Evolutionary conservation across 2,888 invertebrate genomes (phyloP).

Genomic region (Agrochola litura): DNA sequence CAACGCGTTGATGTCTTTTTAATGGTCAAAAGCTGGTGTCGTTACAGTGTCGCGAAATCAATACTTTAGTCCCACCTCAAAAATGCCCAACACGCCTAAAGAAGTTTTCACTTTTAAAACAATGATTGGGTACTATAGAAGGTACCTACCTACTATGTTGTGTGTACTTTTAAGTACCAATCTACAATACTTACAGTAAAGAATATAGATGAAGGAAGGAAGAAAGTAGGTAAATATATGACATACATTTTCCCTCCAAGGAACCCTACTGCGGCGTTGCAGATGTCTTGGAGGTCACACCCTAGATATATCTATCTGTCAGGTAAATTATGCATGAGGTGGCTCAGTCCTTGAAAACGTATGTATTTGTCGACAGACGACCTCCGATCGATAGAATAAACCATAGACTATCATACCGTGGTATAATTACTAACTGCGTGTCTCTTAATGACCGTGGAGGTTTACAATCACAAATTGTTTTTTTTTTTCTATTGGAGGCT

Average conservation of each 20-base stretch:
- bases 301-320: conserved; percentile 41
- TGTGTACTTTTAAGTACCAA: neutral
- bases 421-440: conserved; percentile 35
- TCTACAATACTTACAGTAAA: neutral
- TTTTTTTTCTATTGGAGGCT: conserved; percentile 19
- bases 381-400: conserved; percentile 56
- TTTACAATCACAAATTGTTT: conserved; percentile 24
- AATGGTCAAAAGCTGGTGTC: too few species aligned
- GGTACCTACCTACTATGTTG: neutral
- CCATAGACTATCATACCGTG: conserved; percentile 33
- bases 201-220: conserved; percentile 4
- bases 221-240: conserved; percentile 12
- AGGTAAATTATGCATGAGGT: conserved; percentile 55
- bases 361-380: conserved; percentile 32
- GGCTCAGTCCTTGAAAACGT: conserved; percentile 55
- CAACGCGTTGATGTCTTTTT: too few species aligned
- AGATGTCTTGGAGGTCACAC: conserved; percentile 51
- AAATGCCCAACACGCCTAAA: too few species aligned
- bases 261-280: conserved; percentile 22
- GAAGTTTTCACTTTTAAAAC: too few species aligned
- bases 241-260: conserved; percentile 17
- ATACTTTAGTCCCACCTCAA: too few species aligned
- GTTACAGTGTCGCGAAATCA: too few species aligned
- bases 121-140: neutral
- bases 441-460: conserved; percentile 29